These are phyloP conservation scores for Vanessa tameamea DNA, from an alignment of 1,140 invertebrate species.

Conservation along the genomic window DNA sequence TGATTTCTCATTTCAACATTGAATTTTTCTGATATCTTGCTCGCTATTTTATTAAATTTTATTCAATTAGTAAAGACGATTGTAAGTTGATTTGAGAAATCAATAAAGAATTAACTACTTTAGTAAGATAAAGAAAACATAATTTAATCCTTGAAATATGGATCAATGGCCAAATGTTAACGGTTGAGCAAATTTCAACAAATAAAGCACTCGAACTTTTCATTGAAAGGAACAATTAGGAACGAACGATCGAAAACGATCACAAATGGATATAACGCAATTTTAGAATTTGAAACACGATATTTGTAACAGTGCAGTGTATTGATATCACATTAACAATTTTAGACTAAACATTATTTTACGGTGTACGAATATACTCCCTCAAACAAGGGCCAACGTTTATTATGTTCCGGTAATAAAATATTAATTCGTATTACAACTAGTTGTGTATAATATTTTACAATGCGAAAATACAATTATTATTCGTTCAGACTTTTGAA, in stretches of 20 bases:
- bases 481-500: constrained; percentile 78
- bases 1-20: constrained; percentile 23
- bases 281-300: constrained; percentile 62
- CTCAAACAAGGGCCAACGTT: constrained; percentile 63
- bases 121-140: not conserved
- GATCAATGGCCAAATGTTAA: constrained; percentile 48
- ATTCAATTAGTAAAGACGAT: constrained; percentile 8
- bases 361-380: constrained; percentile 53
- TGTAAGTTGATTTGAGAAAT: constrained; percentile 13
- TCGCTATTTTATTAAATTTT: not conserved
- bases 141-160: not conserved
- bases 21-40: constrained; percentile 6
- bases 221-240: constrained; percentile 67
- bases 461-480: constrained; percentile 78
- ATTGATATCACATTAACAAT: constrained; percentile 69
- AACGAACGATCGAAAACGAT: constrained; percentile 64
- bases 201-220: constrained; percentile 55
- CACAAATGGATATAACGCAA: constrained; percentile 57
- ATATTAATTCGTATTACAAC: constrained; percentile 73
- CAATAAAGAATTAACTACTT: not conserved
- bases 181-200: constrained; percentile 74
- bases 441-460: constrained; percentile 75
- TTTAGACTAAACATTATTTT: constrained; percentile 25
- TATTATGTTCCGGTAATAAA: constrained; percentile 67
- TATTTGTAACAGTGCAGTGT: constrained; percentile 64